Conservation (phyloP, 2,888 invertebrate species). For the Abrostola triplasia region DNA sequence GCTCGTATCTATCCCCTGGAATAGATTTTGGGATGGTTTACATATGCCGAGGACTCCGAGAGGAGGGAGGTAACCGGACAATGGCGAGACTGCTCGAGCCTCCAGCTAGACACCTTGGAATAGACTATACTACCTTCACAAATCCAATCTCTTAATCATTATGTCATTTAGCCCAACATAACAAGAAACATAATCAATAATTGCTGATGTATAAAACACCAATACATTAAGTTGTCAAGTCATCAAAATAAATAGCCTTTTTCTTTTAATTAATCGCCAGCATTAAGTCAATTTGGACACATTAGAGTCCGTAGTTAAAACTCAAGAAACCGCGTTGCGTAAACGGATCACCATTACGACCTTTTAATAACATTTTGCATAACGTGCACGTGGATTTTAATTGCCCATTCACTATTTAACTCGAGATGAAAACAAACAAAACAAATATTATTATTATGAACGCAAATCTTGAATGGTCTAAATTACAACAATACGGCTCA, state of each 20-base stretch:
- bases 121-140: too few relatives aligned
- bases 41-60: too few relatives aligned
- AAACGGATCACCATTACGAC: conserved; percentile 20
- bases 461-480: conserved; percentile 6
- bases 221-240: conserved; percentile 12
- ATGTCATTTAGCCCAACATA: not conserved
- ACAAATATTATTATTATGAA: conserved; percentile 7
- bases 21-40: too few relatives aligned
- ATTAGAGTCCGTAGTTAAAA: conserved; percentile 2
- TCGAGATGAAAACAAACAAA: conserved; percentile 33
- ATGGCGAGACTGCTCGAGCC: too few relatives aligned
- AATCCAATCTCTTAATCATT: too few relatives aligned
- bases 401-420: conserved; percentile 34
- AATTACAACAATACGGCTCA: conserved; percentile 28
- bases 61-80: too few relatives aligned
- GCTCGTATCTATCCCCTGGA: too few relatives aligned
- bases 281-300: conserved; percentile 10
- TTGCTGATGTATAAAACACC: not conserved
- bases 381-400: conserved; percentile 32
- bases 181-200: not conserved
- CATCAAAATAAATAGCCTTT: conserved; percentile 17
- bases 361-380: conserved; percentile 40
- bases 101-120: too few relatives aligned
- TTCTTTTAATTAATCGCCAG: conserved; percentile 15
- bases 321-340: conserved; percentile 29